Conservation (phyloP, 2,888 invertebrate species). For the Dasysyrphus albostriatus region DNA sequence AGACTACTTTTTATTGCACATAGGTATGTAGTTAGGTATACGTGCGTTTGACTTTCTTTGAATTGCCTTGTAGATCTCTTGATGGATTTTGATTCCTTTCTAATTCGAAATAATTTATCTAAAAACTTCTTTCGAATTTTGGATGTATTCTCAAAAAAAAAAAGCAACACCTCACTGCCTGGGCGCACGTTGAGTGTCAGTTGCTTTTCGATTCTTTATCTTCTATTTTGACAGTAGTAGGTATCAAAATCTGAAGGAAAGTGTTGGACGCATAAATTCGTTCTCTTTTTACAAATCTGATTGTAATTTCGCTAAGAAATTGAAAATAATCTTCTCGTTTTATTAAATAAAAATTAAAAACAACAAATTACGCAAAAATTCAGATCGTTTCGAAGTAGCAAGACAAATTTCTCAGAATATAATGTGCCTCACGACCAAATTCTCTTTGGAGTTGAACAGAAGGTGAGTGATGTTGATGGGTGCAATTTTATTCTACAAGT, state of each 20-base stretch:
- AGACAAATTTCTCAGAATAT: neutral
- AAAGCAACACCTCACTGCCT: constrained; percentile 21
- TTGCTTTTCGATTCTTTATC: constrained; percentile 71
- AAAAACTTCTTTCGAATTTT: constrained; percentile 29
- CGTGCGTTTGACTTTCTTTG: neutral
- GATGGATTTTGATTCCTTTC: neutral
- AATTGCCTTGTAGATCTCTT: neutral
- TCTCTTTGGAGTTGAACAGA: neutral
- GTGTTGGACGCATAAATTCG: constrained; percentile 58
- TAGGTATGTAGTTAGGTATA: too few species aligned
- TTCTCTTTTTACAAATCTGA: neutral
- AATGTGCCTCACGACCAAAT: neutral
- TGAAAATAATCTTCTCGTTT: neutral
- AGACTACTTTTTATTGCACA: neutral
- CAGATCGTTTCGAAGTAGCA: neutral
- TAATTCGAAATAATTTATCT: constrained; percentile 17
- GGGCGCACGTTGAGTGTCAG: constrained; percentile 58
- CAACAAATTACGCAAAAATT: neutral
- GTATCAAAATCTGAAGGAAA: constrained; percentile 65
- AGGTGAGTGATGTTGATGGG: constrained; percentile 1
- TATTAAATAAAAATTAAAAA: neutral
- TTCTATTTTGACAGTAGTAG: constrained; percentile 74
- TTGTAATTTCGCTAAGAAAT: neutral
- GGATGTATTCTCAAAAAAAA: constrained; percentile 38
- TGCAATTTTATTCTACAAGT: neutral